Percentiles rank a stretch among this genome's conserved stretches.
Conservation (phyloP, 2,888 invertebrate species). For the Mechanitis messenoides region DNA sequence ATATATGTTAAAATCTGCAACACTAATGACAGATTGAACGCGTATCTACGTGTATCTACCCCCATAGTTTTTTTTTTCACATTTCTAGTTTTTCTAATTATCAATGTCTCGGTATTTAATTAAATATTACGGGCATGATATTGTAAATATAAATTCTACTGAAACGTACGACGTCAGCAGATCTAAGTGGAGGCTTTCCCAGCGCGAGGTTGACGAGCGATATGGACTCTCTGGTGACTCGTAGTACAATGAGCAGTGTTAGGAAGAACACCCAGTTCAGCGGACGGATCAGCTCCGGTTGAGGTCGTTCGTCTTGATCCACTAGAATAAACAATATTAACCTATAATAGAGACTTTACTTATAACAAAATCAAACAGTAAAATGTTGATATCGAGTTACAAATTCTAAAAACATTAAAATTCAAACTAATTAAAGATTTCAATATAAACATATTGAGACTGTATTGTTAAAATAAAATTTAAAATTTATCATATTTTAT, state of each 20-base stretch:
- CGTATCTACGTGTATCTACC: no score
- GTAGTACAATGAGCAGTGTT: slow-evolving; percentile 60
- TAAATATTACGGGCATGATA: no score
- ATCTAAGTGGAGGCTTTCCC: slow-evolving; percentile 69
- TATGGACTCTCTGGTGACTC: slow-evolving; percentile 59
- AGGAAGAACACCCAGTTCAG: slow-evolving; percentile 77
- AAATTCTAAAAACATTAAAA: no score
- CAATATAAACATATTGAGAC: neutral
- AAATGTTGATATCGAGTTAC: neutral
- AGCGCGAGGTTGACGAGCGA: slow-evolving; percentile 65
- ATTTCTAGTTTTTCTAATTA: no score
- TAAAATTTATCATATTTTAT: neutral
- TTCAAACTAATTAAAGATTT: no score
- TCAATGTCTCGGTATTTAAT: no score
- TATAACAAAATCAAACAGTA: neutral
- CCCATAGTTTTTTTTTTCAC: no score
- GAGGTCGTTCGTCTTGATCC: slow-evolving; percentile 69
- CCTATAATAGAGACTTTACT: neutral
- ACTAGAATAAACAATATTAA: slow-evolving; percentile 45
- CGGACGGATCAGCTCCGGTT: slow-evolving; percentile 72
- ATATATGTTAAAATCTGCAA: no score
- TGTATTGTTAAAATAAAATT: neutral
- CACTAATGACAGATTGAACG: no score
- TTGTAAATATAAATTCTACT: neutral
- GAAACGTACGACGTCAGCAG: slow-evolving; percentile 69